A percentile compares a stretch with the other conserved stretches of the same genome.
phyloP scores from a whole-genome alignment of 2,113 vertebrate species.

The Pollachius pollachius region DNA sequence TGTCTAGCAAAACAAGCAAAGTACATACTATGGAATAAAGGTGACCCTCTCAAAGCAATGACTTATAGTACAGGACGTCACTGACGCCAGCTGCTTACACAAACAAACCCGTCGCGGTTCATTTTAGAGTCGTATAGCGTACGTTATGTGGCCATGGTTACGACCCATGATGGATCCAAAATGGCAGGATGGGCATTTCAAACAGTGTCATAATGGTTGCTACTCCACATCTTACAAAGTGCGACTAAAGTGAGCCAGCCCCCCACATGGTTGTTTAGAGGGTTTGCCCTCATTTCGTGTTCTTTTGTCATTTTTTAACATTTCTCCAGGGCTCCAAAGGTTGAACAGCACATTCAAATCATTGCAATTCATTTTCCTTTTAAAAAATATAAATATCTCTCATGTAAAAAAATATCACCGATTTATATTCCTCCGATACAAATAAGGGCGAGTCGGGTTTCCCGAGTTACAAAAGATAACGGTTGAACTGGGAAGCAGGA shows the following conservation, averaged over 20 bases:
- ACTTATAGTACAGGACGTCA: constrained; percentile 92
- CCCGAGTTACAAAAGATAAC: too few relatives aligned
- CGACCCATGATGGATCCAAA: constrained; percentile 5
- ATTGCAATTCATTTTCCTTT: constrained; percentile 32
- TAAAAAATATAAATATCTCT: constrained; percentile 82
- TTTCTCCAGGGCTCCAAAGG: constrained; percentile 46
- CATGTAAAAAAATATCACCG: constrained; percentile 77
- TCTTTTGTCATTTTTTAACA: constrained; percentile 21
- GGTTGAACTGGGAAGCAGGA: too few relatives aligned
- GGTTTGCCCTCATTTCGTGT: constrained; percentile 21
- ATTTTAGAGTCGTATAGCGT: constrained; percentile 63
- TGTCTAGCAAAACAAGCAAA: constrained; percentile 76
- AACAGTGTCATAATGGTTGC: constrained; percentile 45
- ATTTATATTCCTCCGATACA: constrained; percentile 67
- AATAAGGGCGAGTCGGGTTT: constrained; percentile 53
- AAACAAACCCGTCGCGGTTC: constrained; percentile 86
- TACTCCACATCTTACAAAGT: constrained; percentile 54
- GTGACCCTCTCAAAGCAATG: constrained; percentile 80
- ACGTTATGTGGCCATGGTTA: constrained; percentile 12
- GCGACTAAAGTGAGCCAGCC: constrained; percentile 50
- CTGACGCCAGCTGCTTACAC: constrained; percentile 96
- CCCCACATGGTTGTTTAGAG: constrained; percentile 17
- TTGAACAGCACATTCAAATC: constrained; percentile 44
- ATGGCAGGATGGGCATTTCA: constrained; percentile 32
- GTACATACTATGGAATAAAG: constrained; percentile 74